Percentiles rank a stretch among this genome's conserved stretches.
phyloP scores from a whole-genome alignment of 2,797 vertebrate genomes.

The Eulemur mongoz region DNA sequence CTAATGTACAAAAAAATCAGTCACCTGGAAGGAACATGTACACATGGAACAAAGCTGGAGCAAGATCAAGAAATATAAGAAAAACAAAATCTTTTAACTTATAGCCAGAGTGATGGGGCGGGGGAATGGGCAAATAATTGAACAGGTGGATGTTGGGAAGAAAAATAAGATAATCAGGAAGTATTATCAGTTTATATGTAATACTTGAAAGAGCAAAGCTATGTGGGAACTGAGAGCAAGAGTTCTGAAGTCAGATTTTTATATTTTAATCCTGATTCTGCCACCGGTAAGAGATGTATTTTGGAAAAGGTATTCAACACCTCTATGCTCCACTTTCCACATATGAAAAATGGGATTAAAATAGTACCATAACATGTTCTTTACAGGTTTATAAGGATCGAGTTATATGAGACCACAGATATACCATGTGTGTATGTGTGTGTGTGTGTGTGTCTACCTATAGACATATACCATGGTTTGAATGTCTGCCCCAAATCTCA shows the following conservation, averaged over 20 bases:
- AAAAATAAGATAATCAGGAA: background rate
- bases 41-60: background rate
- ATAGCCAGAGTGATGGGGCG: background rate
- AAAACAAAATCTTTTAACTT: conserved; percentile 1
- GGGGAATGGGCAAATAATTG: background rate
- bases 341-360: background rate
- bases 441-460: background rate
- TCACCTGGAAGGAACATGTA: background rate
- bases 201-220: background rate
- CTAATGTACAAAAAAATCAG: background rate
- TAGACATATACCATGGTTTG: background rate
- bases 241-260: background rate
- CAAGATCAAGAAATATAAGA: background rate
- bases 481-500: background rate
- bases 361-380: background rate
- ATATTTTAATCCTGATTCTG: background rate
- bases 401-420: background rate
- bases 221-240: background rate
- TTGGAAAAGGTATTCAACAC: background rate
- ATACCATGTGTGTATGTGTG: background rate
- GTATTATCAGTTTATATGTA: background rate
- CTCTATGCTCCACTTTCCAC: background rate
- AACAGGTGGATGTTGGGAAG: background rate
- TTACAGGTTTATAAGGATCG: background rate
- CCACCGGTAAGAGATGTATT: background rate